Base-by-base conservation (phyloP, 2,888 invertebrate species). In the Caenorhabditis afra region DNA sequence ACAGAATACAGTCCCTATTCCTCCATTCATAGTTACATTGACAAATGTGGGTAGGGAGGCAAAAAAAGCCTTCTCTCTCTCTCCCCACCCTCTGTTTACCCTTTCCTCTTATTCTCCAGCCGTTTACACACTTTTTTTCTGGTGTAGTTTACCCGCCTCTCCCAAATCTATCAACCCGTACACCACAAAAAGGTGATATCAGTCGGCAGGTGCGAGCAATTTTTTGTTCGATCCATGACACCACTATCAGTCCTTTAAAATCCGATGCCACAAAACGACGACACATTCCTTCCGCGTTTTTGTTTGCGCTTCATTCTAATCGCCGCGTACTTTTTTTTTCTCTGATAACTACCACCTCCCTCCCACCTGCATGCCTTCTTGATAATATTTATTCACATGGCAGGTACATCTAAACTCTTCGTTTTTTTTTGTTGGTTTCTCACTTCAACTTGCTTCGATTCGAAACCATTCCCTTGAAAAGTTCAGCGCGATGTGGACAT, bases 21-120 rank as follows among this genome's bases (percentile, higher is more conserved):
- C 10, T 45, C 35, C 55, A 29, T 44, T 50, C 55, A 45, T 35
- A 68, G 61, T 55, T 35, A 70, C 61, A 52, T 35, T 61, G 61
- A 62, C 70, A 53, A 47, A 53, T 55, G 53, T 61, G 61, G 47
- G 47, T 35, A 55, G 45, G 37, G 16, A 12, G 23, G 35, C 14
- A n/a, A 55, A 53, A 61, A 70, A 68, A 20, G 37, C 61, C 45
- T 53, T n/a, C n/a, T n/a, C n/a, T n/a, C n/a, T n/a, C n/a, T n/a
- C n/a, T n/a, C n/a, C n/a, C n/a, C n/a, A n/a, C 53, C 37, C 52
- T 53, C 61, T 70, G 61, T 70, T 70, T 70, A 70, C 70, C 53
- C 55, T 57, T 47, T 52, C 52, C 45, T 58, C 47, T 41, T 14
- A 53, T 37, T 52, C 70, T 35, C n/a, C 58, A 18, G 50, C 58